Evolutionary conservation across 2,113 vertebrate genomes (phyloP).

Genomic region (Ornithorhynchus anatinus): DNA sequence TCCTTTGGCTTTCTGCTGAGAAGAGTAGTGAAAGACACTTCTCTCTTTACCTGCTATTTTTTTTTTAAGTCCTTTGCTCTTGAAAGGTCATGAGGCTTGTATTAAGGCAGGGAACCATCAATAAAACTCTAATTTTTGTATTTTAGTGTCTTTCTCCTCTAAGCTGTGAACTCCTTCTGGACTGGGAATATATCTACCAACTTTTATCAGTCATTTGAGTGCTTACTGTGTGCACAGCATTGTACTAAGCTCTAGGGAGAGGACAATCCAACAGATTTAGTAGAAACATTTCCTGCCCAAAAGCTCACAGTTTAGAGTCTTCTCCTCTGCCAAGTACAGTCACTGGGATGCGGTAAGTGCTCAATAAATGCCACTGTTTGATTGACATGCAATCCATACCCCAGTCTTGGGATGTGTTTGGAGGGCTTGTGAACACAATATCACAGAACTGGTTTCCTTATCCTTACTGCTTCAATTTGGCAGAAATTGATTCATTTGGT

Average conservation of each 20-base stretch:
- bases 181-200: too few relatives aligned
- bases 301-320: not conserved
- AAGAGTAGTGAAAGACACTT: slow-evolving; percentile 8
- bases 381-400: not conserved
- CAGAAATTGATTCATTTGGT: not conserved
- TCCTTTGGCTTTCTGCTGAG: slow-evolving; percentile 24
- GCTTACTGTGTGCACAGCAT: too few relatives aligned
- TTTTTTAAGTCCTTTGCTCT: not conserved
- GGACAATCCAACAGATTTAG: too few relatives aligned
- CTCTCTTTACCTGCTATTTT: not conserved
- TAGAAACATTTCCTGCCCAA: too few relatives aligned
- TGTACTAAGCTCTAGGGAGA: too few relatives aligned
- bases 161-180: too few relatives aligned
- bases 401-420: not conserved
- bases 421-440: not conserved
- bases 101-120: too few relatives aligned
- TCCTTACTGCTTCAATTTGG: slow-evolving; percentile 24
- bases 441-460: not conserved
- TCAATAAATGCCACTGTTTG: slow-evolving; percentile 30
- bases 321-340: not conserved
- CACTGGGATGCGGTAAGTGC: slow-evolving; percentile 7
- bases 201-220: too few relatives aligned
- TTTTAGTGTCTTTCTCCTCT: too few relatives aligned
- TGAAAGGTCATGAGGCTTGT: not conserved
- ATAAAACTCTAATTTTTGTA: too few relatives aligned